Evolutionary conservation across 1,140 invertebrate genomes (phyloP), one percentile per base, ranked within the genome.

Genomic region (Pomacea maculata): DNA sequence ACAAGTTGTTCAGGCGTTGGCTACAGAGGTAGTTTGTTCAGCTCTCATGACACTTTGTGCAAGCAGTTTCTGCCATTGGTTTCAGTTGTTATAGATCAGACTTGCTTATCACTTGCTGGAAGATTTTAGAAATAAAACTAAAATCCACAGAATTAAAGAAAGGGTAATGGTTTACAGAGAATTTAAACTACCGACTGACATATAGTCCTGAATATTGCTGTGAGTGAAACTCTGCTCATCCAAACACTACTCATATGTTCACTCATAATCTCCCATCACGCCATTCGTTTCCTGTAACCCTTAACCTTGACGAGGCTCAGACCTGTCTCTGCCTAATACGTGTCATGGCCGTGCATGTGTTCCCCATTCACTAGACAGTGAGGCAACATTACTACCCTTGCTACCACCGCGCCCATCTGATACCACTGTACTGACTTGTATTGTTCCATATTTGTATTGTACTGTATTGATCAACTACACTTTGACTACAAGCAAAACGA

Each of bases 391-490:
- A 25, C n/a, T 70, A n/a, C 67, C 21, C 11, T 11, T 25, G 21
- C 67, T 70, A 12, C 67, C 21, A 25, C n/a, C 9, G 29, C 67
- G 29, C 29, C 29, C 2, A 25, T 70, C 21, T 34, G 21, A 34
- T 70, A n/a, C 21, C 67, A 70, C 67, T 70, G 67, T 70, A 70
- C 29, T 70, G 67, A 70, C 21, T 70, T 34, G 29, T 34, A 70
- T 34, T 70, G 67, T 70, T 70, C 29, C 29, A 25, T n/a, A 25
- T 25, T 17, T 70, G 67, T 70, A 70, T 70, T n/a, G 21, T 34
- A 65, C n/a, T 65, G 64, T 65, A 70, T 12, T 70, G 29, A n/a
- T 25, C 67, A 70, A 70, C 67, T 70, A 70, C 29, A 34, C 15
- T 15, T 12, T 25, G 67, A 70, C 67, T 25, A 34, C 67, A 70